These are phyloP conservation scores for Papilio xuthus DNA, from an alignment of 1,140 invertebrate species.

Conservation along the genomic window DNA sequence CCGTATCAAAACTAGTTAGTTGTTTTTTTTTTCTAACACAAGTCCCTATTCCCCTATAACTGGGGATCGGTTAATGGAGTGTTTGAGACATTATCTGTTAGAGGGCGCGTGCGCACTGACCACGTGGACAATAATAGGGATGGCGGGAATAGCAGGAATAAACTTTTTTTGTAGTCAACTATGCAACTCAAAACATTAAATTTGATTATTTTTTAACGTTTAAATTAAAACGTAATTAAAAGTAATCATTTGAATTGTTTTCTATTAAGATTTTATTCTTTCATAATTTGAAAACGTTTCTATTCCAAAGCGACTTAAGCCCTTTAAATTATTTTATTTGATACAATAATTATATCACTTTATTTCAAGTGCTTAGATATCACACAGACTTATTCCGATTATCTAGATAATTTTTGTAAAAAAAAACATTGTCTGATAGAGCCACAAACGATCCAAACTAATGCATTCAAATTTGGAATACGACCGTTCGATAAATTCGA, in stretches of 20 bases:
- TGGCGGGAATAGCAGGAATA: constrained; percentile 18
- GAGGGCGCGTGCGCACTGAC: constrained; percentile 53
- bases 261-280: too few relatives aligned
- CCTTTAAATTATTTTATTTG: too few relatives aligned
- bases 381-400: too few relatives aligned
- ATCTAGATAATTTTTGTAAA: too few relatives aligned
- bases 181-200: not conserved
- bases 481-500: not conserved
- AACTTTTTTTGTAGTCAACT: constrained; percentile 16
- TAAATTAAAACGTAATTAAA: not conserved
- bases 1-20: constrained; percentile 15
- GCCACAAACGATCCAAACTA: not conserved
- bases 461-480: constrained; percentile 3
- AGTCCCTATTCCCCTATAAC: constrained; percentile 34
- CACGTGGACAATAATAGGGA: constrained; percentile 47
- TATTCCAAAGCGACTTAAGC: too few relatives aligned
- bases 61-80: constrained; percentile 45
- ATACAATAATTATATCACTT: too few relatives aligned
- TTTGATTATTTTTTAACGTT: not conserved
- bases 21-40: constrained; percentile 25
- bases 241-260: too few relatives aligned
- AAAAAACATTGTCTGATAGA: not conserved
- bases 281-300: too few relatives aligned
- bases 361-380: too few relatives aligned
- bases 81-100: constrained; percentile 54